phyloP scores from a whole-genome alignment of 2,113 vertebrate genomes.

The Zapornia atra region DNA sequence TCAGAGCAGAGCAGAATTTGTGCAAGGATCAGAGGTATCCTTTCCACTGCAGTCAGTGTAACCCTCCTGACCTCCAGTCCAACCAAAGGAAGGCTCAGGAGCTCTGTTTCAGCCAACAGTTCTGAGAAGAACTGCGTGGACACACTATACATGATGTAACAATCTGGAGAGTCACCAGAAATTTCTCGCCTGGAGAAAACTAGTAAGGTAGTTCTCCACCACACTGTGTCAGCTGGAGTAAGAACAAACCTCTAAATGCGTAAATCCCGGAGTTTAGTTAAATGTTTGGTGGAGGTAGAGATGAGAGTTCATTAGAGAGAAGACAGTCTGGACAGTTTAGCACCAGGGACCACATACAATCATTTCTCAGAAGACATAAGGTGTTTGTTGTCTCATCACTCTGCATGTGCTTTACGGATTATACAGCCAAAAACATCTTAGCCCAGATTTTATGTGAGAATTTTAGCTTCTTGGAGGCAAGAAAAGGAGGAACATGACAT shows the following conservation, averaged over 20 bases:
- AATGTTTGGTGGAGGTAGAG: background rate
- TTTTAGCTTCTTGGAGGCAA: background rate
- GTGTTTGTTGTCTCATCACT: background rate
- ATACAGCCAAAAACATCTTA: background rate
- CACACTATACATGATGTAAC: background rate
- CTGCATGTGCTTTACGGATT: background rate
- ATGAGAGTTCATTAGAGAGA: background rate
- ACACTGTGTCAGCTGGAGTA: background rate
- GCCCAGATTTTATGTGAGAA: background rate
- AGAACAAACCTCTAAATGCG: background rate
- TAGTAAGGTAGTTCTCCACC: background rate
- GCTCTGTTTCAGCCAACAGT: background rate
- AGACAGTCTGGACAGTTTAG: background rate
- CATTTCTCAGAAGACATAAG: background rate
- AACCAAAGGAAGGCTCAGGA: accelerated
- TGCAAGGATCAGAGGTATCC: background rate
- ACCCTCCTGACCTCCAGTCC: no score
- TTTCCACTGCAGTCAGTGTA: accelerated
- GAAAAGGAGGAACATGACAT: background rate
- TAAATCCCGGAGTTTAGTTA: background rate
- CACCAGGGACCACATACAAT: background rate
- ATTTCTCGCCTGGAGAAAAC: background rate
- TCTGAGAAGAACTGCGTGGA: background rate
- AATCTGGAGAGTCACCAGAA: background rate
- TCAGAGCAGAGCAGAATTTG: background rate